These are phyloP conservation scores for Hemistola chrysoprasaria DNA, from an alignment of 2,888 invertebrate species.

Conservation along the genomic window DNA sequence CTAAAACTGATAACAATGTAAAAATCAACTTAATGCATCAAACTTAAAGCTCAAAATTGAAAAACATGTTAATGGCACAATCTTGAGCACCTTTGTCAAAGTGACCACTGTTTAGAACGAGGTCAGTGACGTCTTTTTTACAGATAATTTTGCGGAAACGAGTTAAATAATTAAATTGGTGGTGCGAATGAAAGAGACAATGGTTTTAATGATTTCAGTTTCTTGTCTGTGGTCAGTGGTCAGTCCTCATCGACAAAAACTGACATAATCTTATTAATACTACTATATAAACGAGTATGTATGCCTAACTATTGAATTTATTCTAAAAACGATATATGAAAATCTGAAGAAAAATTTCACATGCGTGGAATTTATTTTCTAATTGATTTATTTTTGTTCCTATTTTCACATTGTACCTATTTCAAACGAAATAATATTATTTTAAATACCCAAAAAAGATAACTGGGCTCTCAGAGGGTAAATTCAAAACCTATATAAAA, in stretches of 20 bases:
- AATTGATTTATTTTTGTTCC: too few relatives aligned
- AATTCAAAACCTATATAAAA: too few relatives aligned
- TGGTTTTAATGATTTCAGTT: constrained; percentile 19
- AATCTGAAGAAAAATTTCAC: too few relatives aligned
- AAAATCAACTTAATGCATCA: constrained; percentile 30
- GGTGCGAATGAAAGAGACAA: constrained; percentile 37
- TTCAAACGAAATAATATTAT: too few relatives aligned
- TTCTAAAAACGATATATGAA: too few relatives aligned
- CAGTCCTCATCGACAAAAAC: constrained; percentile 6
- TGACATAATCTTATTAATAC: too few relatives aligned
- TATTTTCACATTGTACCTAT: too few relatives aligned
- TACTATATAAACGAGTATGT: too few relatives aligned
- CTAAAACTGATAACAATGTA: constrained; percentile 12
- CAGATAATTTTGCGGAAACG: constrained; percentile 59
- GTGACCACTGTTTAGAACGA: constrained; percentile 49
- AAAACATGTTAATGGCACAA: neutral
- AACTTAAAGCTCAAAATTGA: constrained; percentile 11
- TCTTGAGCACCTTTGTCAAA: constrained; percentile 37
- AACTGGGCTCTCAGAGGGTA: too few relatives aligned
- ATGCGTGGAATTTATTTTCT: too few relatives aligned
- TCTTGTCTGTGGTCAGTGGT: constrained; percentile 52
- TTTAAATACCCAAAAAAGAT: too few relatives aligned
- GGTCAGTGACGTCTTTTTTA: constrained; percentile 77
- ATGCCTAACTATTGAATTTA: too few relatives aligned
- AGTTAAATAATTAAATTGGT: constrained; percentile 38